Base-by-base conservation (phyloP, 2,113 vertebrate species). In the Eonycteris spelaea region DNA sequence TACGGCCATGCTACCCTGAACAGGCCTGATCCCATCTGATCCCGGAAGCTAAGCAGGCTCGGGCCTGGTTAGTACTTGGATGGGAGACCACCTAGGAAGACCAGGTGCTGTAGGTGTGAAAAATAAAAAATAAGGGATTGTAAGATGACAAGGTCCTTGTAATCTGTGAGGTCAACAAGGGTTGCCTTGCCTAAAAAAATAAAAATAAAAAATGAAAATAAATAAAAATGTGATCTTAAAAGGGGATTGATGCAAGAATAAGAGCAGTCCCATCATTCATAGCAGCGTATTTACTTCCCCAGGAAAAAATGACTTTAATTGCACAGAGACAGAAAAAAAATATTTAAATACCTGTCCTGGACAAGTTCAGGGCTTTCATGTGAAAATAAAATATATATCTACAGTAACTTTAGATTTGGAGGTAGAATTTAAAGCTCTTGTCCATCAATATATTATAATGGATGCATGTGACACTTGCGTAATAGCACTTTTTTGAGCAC, bases 201-300 rank as follows among this genome's bases (percentile, higher is more conserved):
- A 51, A 51, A 51, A 51, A 51, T 51, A 15, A 51, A 51, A 51
- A 16, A 51, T 51, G 16, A 51, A 16, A 51, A 51, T 51, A 51
- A 51, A 16, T 93, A 51, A 78, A 95, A 88, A 45, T 38, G 6
- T 94, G 59, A 38, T 77, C 15, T 94, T 88, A 57, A 63, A 80
- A 40, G 73, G 30, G 61, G 15, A 51, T 11, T 18, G 40, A 18
- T 28, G 13, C 2, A 19, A 12, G n/a, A 63, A 74, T 75, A 97
- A 79, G 95, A 97, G 88, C n/a, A 57, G 40, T 75, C 45, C 90
- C 83, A 1, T 90, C 43, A 94, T 97, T 94, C 86, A 91, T 45
- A 57, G 30, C 53, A 82, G 3, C 35, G 0, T 86, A 68, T 92
- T 97, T 97, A 95, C 45, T 84, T 74, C 13, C 93, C 67, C 30